phyloP scores from a whole-genome alignment of 1,140 invertebrate genomes.

The Drosophila pandora region DNA sequence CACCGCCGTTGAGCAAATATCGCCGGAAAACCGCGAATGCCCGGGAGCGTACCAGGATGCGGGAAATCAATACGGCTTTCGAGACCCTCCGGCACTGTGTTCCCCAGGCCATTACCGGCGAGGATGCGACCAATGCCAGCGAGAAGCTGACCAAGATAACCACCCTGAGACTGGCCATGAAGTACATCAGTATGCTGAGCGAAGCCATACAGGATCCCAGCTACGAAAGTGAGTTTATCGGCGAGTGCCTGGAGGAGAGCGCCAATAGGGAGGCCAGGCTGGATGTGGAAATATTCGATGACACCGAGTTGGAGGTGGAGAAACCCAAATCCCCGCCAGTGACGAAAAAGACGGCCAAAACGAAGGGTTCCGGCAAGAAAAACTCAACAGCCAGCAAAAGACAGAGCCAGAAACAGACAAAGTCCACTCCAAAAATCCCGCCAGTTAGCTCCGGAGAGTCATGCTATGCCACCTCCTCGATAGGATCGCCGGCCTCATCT shows the following conservation, averaged over 20 bases:
- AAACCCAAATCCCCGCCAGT: conserved; percentile 3
- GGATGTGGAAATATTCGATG: conserved; percentile 32
- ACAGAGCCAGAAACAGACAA: conserved; percentile 40
- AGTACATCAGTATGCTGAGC: conserved; percentile 91
- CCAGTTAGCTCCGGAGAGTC: conserved; percentile 53
- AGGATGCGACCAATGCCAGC: conserved; percentile 83
- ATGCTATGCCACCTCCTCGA: conserved; percentile 64
- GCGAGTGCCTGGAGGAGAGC: conserved; percentile 68
- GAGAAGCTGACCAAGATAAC: conserved; percentile 95
- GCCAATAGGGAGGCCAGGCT: conserved; percentile 46
- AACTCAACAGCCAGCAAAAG: conserved; percentile 37
- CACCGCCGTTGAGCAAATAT: conserved; percentile 95
- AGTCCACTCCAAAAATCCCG: conserved; percentile 22
- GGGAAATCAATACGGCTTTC: conserved; percentile 95
- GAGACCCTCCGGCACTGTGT: conserved; percentile 91
- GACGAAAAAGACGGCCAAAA: conserved; percentile 23
- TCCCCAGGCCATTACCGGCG: conserved; percentile 85
- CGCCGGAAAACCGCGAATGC: conserved; percentile 95
- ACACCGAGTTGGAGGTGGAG: conserved; percentile 31
- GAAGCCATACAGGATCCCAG: conserved; percentile 80
- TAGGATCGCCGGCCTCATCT: conserved; percentile 61
- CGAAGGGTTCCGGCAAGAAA: conserved; percentile 40
- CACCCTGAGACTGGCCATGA: conserved; percentile 93
- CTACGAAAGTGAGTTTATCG: conserved; percentile 67
- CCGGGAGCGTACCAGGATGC: conserved; percentile 92